These are phyloP conservation scores for Acanthoscelides obtectus DNA, from an alignment of 2,888 invertebrate species.

Conservation along the genomic window DNA sequence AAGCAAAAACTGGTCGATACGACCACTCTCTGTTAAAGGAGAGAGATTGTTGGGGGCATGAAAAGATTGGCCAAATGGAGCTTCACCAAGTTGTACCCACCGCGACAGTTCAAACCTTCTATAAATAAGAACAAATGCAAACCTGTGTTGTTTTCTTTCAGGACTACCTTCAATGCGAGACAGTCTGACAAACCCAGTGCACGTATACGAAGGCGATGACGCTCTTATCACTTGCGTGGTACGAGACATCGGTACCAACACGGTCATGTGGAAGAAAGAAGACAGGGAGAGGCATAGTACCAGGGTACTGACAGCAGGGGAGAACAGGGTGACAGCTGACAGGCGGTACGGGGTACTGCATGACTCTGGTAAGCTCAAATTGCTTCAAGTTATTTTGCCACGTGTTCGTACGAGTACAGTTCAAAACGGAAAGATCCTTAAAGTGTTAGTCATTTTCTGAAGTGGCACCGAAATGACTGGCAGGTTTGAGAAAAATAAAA, in stretches of 20 bases:
- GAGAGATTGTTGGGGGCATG: no score
- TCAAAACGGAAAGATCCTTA: no score
- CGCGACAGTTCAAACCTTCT: no score
- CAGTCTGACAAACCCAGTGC: constrained; percentile 51
- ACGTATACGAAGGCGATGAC: constrained; percentile 68
- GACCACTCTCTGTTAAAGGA: no score
- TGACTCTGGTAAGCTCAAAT: constrained; percentile 69
- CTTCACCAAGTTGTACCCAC: no score
- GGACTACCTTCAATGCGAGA: constrained; percentile 49
- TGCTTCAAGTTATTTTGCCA: no score
- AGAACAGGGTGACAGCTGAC: constrained; percentile 70
- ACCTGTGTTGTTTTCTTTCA: constrained; percentile 27
- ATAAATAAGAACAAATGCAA: background rate
- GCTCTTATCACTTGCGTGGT: constrained; percentile 79
- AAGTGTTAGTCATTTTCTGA: no score
- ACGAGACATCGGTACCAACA: constrained; percentile 62
- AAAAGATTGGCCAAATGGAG: no score
- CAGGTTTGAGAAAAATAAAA: no score
- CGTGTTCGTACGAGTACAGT: no score
- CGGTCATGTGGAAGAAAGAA: constrained; percentile 73
- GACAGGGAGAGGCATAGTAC: constrained; percentile 54
- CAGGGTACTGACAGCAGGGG: constrained; percentile 68
- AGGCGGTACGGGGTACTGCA: constrained; percentile 68
- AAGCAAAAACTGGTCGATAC: no score
- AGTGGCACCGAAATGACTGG: no score